These are phyloP conservation scores for Drosophila sp. DNA, from an alignment of 1,140 invertebrate genomes.

Conservation along the genomic window DNA sequence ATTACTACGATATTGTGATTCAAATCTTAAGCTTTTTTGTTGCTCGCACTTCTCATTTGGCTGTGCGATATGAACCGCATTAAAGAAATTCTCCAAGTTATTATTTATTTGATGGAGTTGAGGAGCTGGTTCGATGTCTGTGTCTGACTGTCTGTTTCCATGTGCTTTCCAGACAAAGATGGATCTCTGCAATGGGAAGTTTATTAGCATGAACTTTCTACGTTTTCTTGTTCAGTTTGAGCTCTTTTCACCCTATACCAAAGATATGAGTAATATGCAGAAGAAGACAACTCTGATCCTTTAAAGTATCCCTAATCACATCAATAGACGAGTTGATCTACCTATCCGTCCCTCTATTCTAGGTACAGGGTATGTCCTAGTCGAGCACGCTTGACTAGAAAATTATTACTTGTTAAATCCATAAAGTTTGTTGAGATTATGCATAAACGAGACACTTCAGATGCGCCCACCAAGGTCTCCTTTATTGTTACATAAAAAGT, in stretches of 20 bases:
- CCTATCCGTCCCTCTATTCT: conserved; percentile 8
- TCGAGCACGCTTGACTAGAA: neutral
- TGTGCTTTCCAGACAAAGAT: neutral
- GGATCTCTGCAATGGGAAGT: too few relatives aligned
- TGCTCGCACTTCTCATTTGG: too few relatives aligned
- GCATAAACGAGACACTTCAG: neutral
- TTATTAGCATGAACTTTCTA: too few relatives aligned
- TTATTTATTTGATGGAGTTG: neutral
- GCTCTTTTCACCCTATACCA: neutral
- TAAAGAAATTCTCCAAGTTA: too few relatives aligned
- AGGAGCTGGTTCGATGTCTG: neutral
- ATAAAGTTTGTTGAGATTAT: neutral
- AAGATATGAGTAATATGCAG: neutral
- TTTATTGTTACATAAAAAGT: neutral
- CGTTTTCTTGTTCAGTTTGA: neutral
- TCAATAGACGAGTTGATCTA: conserved; percentile 1
- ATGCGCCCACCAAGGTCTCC: neutral
- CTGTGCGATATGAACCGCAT: too few relatives aligned
- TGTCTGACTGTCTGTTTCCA: neutral
- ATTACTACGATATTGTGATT: conserved; percentile 84
- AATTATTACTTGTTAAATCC: neutral
- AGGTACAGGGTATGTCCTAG: conserved; percentile 13
- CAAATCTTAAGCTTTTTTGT: conserved; percentile 15
- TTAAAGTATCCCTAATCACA: neutral
- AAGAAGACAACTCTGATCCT: conserved; percentile 5